Percentiles rank a stretch among this genome's conserved stretches.
Evolutionary conservation across 2,113 vertebrate species (phyloP).

Genomic region (Oncorhynchus clarkii): DNA sequence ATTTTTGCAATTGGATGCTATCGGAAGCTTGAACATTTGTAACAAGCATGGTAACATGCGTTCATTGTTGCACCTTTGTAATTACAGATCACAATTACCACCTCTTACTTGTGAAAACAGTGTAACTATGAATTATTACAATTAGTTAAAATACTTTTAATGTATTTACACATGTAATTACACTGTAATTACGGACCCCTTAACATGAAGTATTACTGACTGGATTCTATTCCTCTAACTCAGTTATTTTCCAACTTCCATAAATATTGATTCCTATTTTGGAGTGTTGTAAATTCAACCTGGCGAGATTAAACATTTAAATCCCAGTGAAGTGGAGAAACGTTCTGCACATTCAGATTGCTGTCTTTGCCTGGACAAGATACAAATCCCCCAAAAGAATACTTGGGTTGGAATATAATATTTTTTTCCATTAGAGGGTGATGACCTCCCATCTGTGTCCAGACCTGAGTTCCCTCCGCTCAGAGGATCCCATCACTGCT

Average conservation of each 20-base stretch:
- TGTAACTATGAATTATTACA: too few relatives aligned
- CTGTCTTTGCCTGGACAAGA: neutral
- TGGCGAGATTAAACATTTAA: neutral
- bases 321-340: neutral
- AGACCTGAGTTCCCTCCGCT: neutral
- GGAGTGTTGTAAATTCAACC: neutral
- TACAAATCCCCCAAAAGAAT: conserved; percentile 1
- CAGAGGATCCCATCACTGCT: neutral
- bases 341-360: neutral
- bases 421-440: neutral
- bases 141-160: too few relatives aligned
- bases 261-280: neutral
- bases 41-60: too few relatives aligned
- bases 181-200: too few relatives aligned
- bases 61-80: too few relatives aligned
- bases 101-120: too few relatives aligned
- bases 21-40: too few relatives aligned
- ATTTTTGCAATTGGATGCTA: too few relatives aligned
- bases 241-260: neutral
- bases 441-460: conserved; percentile 2
- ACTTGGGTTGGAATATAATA: neutral
- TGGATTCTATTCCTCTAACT: neutral
- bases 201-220: neutral
- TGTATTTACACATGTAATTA: too few relatives aligned
- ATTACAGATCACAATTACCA: too few relatives aligned